Conservation (phyloP, 2,888 invertebrate species). For the Drosophila stalkeri region DNA sequence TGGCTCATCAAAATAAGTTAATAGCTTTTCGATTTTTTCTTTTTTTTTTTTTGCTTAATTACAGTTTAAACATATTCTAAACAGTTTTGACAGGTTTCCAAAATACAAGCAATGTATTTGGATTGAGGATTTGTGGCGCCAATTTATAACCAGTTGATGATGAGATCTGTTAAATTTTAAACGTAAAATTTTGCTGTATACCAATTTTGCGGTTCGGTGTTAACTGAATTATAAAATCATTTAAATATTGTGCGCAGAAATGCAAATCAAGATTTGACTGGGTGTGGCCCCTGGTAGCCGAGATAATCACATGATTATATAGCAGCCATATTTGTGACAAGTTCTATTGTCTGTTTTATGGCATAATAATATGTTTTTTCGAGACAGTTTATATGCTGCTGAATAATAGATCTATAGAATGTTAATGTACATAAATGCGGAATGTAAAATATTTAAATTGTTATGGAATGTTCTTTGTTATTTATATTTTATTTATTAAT, state of each 20-base stretch:
- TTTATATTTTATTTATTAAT: constrained; percentile 1
- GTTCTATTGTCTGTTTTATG: constrained; percentile 43
- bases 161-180: constrained; percentile 17
- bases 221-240: constrained; percentile 36
- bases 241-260: constrained; percentile 42
- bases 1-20: constrained; percentile 76
- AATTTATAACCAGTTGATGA: constrained; percentile 55
- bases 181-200: neutral
- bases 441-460: neutral
- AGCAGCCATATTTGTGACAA: constrained; percentile 41
- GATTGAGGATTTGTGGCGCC: constrained; percentile 32
- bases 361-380: constrained; percentile 42
- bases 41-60: constrained; percentile 68
- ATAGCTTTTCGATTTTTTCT: constrained; percentile 47
- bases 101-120: constrained; percentile 15
- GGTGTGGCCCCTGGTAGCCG: constrained; percentile 38
- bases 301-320: constrained; percentile 56
- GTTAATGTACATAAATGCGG: neutral
- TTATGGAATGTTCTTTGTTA: neutral
- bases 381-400: constrained; percentile 34
- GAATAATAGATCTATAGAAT: constrained; percentile 18
- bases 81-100: constrained; percentile 59
- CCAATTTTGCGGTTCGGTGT: constrained; percentile 37
- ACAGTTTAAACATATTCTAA: constrained; percentile 58
- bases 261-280: constrained; percentile 36